Conservation (phyloP, 2,888 invertebrate species). For the Caenorhabditis japonica region DNA sequence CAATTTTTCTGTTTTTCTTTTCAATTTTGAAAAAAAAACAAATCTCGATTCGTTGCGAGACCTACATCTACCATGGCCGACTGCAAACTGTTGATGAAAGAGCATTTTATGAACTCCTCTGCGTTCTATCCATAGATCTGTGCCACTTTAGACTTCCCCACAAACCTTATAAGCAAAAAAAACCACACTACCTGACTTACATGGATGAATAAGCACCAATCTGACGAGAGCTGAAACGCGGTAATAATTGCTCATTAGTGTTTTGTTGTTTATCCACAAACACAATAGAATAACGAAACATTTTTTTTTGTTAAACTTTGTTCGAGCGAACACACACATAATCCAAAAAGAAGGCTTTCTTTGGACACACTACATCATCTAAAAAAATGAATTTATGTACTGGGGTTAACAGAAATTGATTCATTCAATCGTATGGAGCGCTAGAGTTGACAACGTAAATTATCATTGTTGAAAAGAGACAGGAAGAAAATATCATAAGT, state of each 20-base stretch:
- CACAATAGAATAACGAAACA: not conserved
- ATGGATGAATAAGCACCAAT: not conserved
- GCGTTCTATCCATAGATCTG: too few relatives aligned
- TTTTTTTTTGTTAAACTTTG: conserved; percentile 29
- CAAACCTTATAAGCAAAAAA: too few relatives aligned
- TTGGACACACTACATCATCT: not conserved
- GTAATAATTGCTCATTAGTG: conserved; percentile 4
- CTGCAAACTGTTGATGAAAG: too few relatives aligned
- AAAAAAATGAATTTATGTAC: conserved; percentile 3
- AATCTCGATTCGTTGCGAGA: too few relatives aligned
- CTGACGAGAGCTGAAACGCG: conserved; percentile 1
- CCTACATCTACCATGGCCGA: too few relatives aligned
- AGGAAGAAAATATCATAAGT: conserved; percentile 8
- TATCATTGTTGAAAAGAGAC: conserved; percentile 46
- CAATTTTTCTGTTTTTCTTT: too few relatives aligned
- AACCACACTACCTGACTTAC: not conserved
- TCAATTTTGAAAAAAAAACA: too few relatives aligned
- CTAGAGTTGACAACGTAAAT: conserved; percentile 48
- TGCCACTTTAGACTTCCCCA: too few relatives aligned
- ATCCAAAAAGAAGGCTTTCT: too few relatives aligned
- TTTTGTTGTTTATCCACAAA: not conserved
- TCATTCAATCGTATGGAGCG: conserved; percentile 50
- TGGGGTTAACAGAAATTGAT: conserved; percentile 44
- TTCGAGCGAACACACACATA: conserved; percentile 2
- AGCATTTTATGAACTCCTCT: too few relatives aligned